A percentile compares a stretch with the other conserved stretches of the same genome.
phyloP scores from a whole-genome alignment of 2,797 vertebrate species.

The Pseudochirops cupreus region DNA sequence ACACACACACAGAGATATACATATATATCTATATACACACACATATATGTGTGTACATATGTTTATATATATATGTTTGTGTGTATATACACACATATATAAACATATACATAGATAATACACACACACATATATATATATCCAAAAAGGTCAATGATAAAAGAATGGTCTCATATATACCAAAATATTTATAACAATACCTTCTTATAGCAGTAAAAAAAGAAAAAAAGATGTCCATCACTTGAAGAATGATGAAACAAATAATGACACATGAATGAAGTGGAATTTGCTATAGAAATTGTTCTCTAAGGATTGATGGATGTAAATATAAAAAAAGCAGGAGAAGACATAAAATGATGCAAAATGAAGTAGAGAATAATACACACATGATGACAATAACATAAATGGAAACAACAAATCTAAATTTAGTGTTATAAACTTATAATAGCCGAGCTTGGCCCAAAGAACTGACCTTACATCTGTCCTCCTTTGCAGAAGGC shows the following conservation, averaged over 20 bases:
- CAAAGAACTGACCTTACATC: neutral
- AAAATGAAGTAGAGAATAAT: neutral
- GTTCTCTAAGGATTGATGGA: neutral
- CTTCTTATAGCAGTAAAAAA: neutral
- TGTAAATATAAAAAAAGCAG: neutral
- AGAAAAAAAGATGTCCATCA: neutral
- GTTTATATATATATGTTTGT: too few species aligned
- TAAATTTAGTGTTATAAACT: neutral
- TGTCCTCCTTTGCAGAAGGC: neutral
- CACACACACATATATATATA: neutral
- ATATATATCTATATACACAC: too few species aligned
- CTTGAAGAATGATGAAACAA: neutral
- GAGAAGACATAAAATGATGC: neutral
- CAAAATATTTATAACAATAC: neutral
- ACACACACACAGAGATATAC: too few species aligned
- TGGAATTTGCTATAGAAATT: neutral
- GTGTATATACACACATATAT: too few species aligned
- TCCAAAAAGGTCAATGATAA: neutral
- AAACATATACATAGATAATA: neutral
- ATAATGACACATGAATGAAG: neutral
- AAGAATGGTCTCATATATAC: neutral
- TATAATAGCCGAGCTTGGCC: neutral
- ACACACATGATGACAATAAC: neutral
- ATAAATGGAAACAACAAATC: neutral
- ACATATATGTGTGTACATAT: too few species aligned